These are phyloP conservation scores for Noctua fimbriata DNA, from an alignment of 2,888 invertebrate species.

Conservation along the genomic window DNA sequence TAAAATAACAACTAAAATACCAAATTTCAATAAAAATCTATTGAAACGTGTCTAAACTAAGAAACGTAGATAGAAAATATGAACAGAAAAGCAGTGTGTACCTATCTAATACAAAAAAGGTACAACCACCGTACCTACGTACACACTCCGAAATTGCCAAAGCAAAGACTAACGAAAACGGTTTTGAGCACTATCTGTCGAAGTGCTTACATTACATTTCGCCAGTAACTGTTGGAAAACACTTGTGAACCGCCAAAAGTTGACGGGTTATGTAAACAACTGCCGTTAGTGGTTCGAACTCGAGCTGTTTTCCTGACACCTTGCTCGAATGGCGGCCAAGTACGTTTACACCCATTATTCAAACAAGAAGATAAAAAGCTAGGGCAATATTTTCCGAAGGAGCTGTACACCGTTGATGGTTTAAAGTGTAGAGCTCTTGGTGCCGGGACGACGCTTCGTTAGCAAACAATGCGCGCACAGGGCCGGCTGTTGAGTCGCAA, in stretches of 20 bases:
- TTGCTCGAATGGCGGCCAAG: slow-evolving; percentile 87
- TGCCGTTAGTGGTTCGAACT: slow-evolving; percentile 87
- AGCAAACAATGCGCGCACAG: slow-evolving; percentile 85
- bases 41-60: neutral
- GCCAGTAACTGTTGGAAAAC: slow-evolving; percentile 85
- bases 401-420: slow-evolving; percentile 88
- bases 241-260: slow-evolving; percentile 85
- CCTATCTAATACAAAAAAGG: slow-evolving; percentile 1
- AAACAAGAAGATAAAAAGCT: slow-evolving; percentile 90
- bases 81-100: slow-evolving; percentile 6
- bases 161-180: slow-evolving; percentile 73
- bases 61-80: neutral
- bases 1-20: neutral
- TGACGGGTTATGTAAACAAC: slow-evolving; percentile 89
- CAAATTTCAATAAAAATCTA: slow-evolving; percentile 2
- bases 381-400: slow-evolving; percentile 89
- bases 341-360: slow-evolving; percentile 90
- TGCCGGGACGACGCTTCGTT: slow-evolving; percentile 86
- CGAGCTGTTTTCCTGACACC: slow-evolving; percentile 87
- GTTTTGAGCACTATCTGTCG: slow-evolving; percentile 78
- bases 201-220: slow-evolving; percentile 89
- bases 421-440: slow-evolving; percentile 89
- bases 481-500: slow-evolving; percentile 41
- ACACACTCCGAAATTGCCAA: slow-evolving; percentile 64
- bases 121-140: slow-evolving; percentile 26